Conservation (phyloP, 2,797 vertebrate genomes). For the Danio aesculapii region DNA sequence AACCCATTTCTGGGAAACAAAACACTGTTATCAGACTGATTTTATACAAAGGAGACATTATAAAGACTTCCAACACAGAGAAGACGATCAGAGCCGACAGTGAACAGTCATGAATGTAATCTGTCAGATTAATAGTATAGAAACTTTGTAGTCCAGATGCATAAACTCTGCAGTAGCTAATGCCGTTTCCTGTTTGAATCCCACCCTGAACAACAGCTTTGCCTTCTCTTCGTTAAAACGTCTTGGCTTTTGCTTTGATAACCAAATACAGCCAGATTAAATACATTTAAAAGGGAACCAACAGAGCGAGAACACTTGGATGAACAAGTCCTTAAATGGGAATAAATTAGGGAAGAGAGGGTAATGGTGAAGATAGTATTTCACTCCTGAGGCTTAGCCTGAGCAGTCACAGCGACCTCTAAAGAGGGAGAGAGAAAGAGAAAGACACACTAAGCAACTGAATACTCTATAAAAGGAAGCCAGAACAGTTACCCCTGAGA, state of each 20-base stretch:
- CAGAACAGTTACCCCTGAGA: constrained; percentile 25
- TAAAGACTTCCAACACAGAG: background rate
- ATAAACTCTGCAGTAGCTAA: constrained; percentile 5
- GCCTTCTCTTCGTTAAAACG: constrained; percentile 46
- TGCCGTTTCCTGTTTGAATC: constrained; percentile 31
- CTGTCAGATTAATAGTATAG: background rate
- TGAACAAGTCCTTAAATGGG: constrained; percentile 84
- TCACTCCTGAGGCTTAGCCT: constrained; percentile 71
- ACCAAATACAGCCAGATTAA: constrained; percentile 81
- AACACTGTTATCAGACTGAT: background rate
- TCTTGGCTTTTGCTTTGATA: constrained; percentile 71
- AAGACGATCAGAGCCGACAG: background rate
- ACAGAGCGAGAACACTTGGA: constrained; percentile 68
- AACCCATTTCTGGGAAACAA: too few relatives aligned
- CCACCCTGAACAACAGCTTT: constrained; percentile 50
- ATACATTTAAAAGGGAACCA: constrained; percentile 74
- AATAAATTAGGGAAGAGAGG: constrained; percentile 75
- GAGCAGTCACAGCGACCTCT: constrained; percentile 55
- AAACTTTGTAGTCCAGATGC: background rate
- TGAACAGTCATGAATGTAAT: background rate
- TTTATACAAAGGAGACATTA: background rate
- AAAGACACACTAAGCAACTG: constrained; percentile 20
- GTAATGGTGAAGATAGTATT: constrained; percentile 72
- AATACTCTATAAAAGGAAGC: constrained; percentile 49
- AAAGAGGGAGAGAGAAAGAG: constrained; percentile 23